Base-by-base conservation (phyloP, 64 coral and sea anemone species). In the Stichodactyla helianthus region DNA sequence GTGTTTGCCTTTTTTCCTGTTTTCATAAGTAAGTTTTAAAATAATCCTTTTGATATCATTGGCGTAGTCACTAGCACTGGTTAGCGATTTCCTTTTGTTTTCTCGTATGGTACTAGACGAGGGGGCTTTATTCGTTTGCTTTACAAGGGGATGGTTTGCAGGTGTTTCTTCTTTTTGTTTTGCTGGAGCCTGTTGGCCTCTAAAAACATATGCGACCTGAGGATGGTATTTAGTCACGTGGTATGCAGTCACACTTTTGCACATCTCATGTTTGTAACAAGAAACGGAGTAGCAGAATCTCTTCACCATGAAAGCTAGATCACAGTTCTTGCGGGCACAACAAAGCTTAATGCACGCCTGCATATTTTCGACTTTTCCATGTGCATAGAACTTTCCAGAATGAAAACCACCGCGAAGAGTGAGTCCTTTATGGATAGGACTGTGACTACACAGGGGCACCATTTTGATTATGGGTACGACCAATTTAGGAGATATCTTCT, bases 381-480 rank as follows among this genome's bases (percentile, higher is more conserved):
- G 91, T 14, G 71, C 54, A 27, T 84, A 85, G 85, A 96, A 96
- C 44, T 93, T 92, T 79, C 94, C 94, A 20, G 94, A 77, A 25
- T 74, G 88, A 54, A 96, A 55, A 16, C 94, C 94, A 12, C 94
- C 94, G 10, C 91, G 78, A 76, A 97, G 88, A 8, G 94, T 97
- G 51, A 93, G 82, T 64, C 88, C 91, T 77, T 88, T 57, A 79
- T 97, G 88, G 59, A 85, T 85, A 2, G 91, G 91, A 1, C 94
- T 90, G 31, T 97, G 94, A 68, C 94, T 97, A 59, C 94, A 97
- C 12, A 97, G 68, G 2, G 91, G 88, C 5, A 97, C 92, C 91
- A 93, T 93, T 77, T 97, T 97, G 7, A 97, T 90, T 10, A 93
- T 70, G 53, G 94, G 94, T 53, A 87, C 89, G 62, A 86, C 84